A percentile compares a stretch with the other conserved stretches of the same genome.
Conservation (phyloP, 2,797 vertebrate genomes). For the Trachops cirrhosus region DNA sequence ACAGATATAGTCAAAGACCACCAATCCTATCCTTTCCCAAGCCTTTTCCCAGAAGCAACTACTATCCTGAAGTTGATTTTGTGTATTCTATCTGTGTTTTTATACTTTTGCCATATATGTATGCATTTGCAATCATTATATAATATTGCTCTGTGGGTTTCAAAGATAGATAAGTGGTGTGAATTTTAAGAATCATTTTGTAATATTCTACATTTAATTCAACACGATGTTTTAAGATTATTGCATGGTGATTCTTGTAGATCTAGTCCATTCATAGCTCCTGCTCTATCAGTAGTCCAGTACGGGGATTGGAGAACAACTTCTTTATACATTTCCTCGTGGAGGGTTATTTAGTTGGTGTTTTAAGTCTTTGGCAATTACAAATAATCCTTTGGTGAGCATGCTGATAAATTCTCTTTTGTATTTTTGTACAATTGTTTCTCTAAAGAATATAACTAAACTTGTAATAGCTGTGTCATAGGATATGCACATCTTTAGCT, state of each 20-base stretch:
- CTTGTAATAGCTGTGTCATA: not conserved
- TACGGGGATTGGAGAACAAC: not conserved
- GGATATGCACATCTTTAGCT: not conserved
- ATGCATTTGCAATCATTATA: not conserved
- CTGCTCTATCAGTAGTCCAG: not conserved
- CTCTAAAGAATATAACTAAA: not conserved
- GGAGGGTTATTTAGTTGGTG: not conserved
- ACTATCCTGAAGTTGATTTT: not conserved
- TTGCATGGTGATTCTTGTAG: not conserved
- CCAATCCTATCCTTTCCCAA: not conserved
- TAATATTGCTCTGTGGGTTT: not conserved
- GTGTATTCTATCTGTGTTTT: not conserved
- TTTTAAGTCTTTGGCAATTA: not conserved
- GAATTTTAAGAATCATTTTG: conserved; percentile 2
- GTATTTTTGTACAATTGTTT: not conserved
- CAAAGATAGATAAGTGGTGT: not conserved
- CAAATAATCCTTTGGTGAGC: not conserved
- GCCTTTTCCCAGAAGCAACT: not conserved
- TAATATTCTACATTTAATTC: not conserved
- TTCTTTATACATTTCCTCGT: not conserved
- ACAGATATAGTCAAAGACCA: not conserved
- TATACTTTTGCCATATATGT: not conserved
- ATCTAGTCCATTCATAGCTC: not conserved
- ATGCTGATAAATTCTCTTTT: not conserved
- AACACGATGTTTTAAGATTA: not conserved